phyloP scores from a whole-genome alignment of 2,113 vertebrate genomes.

The Centrocercus urophasianus region DNA sequence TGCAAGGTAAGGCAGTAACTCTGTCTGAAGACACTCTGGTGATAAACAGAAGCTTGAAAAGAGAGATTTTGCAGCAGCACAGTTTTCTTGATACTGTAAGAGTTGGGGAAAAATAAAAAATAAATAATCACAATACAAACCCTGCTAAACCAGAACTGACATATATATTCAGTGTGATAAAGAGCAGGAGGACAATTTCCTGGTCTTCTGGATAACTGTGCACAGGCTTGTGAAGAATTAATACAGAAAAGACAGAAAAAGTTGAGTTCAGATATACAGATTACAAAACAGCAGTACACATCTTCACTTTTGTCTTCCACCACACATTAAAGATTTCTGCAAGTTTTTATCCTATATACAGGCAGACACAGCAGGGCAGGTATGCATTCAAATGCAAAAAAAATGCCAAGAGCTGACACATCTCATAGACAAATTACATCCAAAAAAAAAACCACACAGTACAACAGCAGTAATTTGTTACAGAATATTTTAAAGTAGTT shows the following conservation, averaged over 20 bases:
- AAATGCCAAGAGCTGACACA: neutral
- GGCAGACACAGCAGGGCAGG: neutral
- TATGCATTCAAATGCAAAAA: neutral
- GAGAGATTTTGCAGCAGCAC: constrained; percentile 86
- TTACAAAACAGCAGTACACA: neutral
- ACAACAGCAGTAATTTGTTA: neutral
- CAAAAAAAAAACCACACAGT: neutral
- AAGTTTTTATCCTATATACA: neutral
- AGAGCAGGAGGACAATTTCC: neutral
- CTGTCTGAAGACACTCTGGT: constrained; percentile 87
- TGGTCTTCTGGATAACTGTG: neutral
- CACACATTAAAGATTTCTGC: neutral
- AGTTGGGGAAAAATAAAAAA: neutral
- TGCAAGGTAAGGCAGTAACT: constrained; percentile 91
- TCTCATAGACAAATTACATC: neutral
- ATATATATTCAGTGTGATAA: neutral
- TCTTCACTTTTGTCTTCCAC: neutral
- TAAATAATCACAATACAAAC: neutral
- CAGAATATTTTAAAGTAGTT: neutral
- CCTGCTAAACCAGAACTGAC: neutral
- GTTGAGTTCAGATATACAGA: neutral
- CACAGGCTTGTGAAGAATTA: neutral
- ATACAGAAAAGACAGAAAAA: neutral
- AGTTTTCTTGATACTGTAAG: constrained; percentile 90
- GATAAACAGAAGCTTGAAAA: constrained; percentile 92